Base-by-base conservation (phyloP, 2,797 vertebrate genomes). In the Percopsis omiscomaycus region DNA sequence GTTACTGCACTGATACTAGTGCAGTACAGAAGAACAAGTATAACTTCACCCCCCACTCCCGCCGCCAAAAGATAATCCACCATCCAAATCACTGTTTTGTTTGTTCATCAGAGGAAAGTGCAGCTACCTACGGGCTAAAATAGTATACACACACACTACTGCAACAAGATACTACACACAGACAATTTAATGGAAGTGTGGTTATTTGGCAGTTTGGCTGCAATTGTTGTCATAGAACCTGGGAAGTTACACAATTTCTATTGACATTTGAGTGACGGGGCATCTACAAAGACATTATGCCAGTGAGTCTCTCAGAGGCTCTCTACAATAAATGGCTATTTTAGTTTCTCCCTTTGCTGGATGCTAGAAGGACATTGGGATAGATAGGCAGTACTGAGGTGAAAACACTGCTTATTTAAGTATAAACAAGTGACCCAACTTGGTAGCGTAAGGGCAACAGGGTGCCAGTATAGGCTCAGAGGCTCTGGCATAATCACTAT, bases 1-100 rank as follows among this genome's bases (percentile, higher is more conserved):
- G 77, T 90, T 88, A 77, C 86, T 55, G 59, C 27, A 54, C 16
- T 29, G 27, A 54, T 30, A 13, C 12, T 48, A 29, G 3, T n/a
- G 14, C 28, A 30, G 53, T 14, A 30, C 22, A 37, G 11, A 30
- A 14, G 28, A 14, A 30, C 52, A 32, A 13, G 13, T 13, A 29
- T 55, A 14, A 30, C 53, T 6, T 42, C 9, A 9, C 37, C 37
- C 37, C 37, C 32, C 32, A 4, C 30, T 5, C 32, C 32, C 5
- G 5, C 37, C 6, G 66, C 62, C 66, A 51, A 55, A 55, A 84
- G 80, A 65, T 54, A 49, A 30, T 2, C 55, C 28, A 52, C 49
- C 15, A 11, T 72, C 52, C 53, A 79, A 69, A 74, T 77, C 8
- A 68, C 62, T 64, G 46, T 29, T 57, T 42, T 42, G 4, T 72